These are phyloP conservation scores for Xerus rutilus DNA, from an alignment of 2,797 vertebrate genomes.

Conservation along the genomic window DNA sequence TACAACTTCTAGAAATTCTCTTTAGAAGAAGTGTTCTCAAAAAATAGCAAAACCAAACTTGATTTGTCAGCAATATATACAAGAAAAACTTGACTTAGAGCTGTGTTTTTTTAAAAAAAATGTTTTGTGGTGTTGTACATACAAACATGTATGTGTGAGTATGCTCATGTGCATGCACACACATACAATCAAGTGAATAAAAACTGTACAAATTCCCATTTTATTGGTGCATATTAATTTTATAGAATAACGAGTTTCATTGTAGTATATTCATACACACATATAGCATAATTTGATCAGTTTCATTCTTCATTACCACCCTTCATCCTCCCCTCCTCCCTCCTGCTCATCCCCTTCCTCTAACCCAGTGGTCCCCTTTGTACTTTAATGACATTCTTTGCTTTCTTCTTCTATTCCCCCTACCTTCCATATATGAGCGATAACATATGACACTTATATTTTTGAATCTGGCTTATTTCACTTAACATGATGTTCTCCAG, in stretches of 20 bases:
- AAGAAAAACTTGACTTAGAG: slow-evolving; percentile 1
- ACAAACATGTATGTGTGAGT: neutral
- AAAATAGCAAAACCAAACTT: neutral
- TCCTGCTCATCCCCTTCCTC: neutral
- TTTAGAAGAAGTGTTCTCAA: slow-evolving; percentile 11
- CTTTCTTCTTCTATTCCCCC: neutral
- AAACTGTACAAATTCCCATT: neutral
- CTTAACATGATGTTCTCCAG: too few species aligned
- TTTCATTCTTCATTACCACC: neutral
- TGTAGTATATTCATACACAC: neutral
- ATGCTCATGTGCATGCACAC: neutral
- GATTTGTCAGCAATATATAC: neutral
- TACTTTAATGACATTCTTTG: neutral
- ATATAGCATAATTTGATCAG: neutral
- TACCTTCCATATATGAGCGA: neutral
- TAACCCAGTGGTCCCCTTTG: neutral
- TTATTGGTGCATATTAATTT: neutral
- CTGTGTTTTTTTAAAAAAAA: neutral
- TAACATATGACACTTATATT: neutral
- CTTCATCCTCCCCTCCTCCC: neutral
- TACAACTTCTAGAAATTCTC: neutral
- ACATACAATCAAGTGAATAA: neutral
- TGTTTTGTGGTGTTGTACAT: neutral
- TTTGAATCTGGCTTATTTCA: too few species aligned
- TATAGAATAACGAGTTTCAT: neutral